Base-by-base conservation (phyloP, 2,888 invertebrate species). In the Pristionchus arcanus region DNA sequence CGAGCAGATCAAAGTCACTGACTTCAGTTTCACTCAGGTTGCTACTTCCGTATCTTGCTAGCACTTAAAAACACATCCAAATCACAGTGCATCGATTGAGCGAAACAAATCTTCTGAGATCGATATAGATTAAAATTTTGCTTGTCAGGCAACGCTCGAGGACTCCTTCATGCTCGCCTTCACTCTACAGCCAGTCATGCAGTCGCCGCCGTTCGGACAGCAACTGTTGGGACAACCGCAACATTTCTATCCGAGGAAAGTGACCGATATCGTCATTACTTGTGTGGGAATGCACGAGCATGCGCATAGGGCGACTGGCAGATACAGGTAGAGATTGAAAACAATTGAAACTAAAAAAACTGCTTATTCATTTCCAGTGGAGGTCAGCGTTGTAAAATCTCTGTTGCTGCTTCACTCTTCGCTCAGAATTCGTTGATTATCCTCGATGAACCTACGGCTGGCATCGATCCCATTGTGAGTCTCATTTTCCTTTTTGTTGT, bases 361-460 rank as follows among this genome's bases (percentile, higher is more conserved):
- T n/a, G n/a, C n/a, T 74, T 34, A 28, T 15, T 37, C 59, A 66
- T 90, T 87, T 68, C 19, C 59, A 93, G 93, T 95, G 97, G 97
- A 87, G 97, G 97, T 90, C 97, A 97, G 96, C 97, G 96, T 95
- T 95, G 97, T 90, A 97, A 97, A 95, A 96, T 97, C 77, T 97
- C 97, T 92, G 96, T 97, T 16, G 97, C 97, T 66, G 96, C 97
- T 92, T 97, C 97, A 0, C 96, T 97, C 90, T 96, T 97, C 95
- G 97, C 97, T 49, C 96, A 97, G 91, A 96, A 97, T 28, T 96
- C 96, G 55, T 96, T 97, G 5, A 96, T 97, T 90, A 96, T 97
- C 91, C 95, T 97, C 95, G 93, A 93, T 85, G 94, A 94, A 71
- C 94, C 94, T 28, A 92, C 92, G 7, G 93, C 94, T 15, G 94